These are phyloP conservation scores for Corythucha ciliata DNA, from an alignment of 2,888 invertebrate species.

Conservation along the genomic window DNA sequence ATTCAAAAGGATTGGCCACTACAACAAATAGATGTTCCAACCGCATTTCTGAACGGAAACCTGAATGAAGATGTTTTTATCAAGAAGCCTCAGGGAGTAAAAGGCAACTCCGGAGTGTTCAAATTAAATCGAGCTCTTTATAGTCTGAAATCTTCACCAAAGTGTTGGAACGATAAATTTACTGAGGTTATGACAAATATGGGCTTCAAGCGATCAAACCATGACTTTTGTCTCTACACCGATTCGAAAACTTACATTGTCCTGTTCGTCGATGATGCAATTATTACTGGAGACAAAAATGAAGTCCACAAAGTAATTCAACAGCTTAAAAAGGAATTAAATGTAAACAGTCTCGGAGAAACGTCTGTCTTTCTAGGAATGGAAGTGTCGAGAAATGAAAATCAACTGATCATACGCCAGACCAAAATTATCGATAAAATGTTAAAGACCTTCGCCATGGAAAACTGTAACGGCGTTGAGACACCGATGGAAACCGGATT, in stretches of 20 bases:
- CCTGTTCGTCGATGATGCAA: conserved; percentile 21
- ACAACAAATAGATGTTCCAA: conserved; percentile 7
- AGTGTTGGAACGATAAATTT: conserved; percentile 22
- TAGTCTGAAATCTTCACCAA: conserved; percentile 12
- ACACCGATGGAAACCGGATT: conserved; percentile 25
- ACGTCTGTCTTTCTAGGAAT: conserved; percentile 22
- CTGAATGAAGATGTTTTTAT: conserved; percentile 15
- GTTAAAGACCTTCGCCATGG: conserved; percentile 11
- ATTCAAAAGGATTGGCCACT: conserved; percentile 4
- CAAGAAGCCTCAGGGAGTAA: conserved; percentile 21
- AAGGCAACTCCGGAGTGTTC: neutral
- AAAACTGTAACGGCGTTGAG: conserved; percentile 2
- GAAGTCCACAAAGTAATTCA: conserved; percentile 15
- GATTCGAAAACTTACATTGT: conserved; percentile 5
- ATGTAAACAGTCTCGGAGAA: conserved; percentile 17
- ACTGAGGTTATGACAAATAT: conserved; percentile 13
- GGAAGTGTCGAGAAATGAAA: conserved; percentile 9
- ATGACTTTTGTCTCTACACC: conserved; percentile 17
- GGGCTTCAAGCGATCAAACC: conserved; percentile 13
- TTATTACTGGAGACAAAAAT: conserved; percentile 16
- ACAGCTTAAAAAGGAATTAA: conserved; percentile 19
- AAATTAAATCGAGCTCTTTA: conserved; percentile 7
- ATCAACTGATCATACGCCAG: conserved; percentile 12
- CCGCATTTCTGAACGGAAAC: conserved; percentile 12
- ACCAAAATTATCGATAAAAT: conserved; percentile 18